phyloP scores from a whole-genome alignment of 2,888 invertebrate species.

The Morpho deidamia region DNA sequence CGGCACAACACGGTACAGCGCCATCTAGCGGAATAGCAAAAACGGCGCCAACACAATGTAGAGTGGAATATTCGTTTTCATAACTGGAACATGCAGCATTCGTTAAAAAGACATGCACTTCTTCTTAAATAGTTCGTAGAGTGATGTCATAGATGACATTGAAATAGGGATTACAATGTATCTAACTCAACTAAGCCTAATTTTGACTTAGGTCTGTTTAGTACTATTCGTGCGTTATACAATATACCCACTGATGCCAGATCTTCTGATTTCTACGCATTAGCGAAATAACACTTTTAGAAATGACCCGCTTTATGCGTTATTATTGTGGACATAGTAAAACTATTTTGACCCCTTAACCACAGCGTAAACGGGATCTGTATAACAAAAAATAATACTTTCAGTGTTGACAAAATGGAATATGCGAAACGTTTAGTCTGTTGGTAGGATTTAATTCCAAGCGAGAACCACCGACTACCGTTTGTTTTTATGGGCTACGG shows the following conservation, averaged over 20 bases:
- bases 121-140: no score
- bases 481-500: slow-evolving; percentile 59
- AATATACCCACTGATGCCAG: slow-evolving; percentile 29
- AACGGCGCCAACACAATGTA: no score
- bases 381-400: neutral
- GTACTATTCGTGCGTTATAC: no score
- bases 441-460: slow-evolving; percentile 39
- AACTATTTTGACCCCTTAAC: slow-evolving; percentile 30
- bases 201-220: no score
- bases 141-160: no score
- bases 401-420: slow-evolving; percentile 11
- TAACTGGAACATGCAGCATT: no score
- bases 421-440: slow-evolving; percentile 19
- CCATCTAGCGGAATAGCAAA: no score
- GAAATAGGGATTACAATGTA: no score
- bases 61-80: no score
- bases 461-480: slow-evolving; percentile 51
- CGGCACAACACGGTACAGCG: no score
- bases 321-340: slow-evolving; percentile 51
- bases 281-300: slow-evolving; percentile 46
- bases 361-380: slow-evolving; percentile 25
- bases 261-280: slow-evolving; percentile 37
- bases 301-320: slow-evolving; percentile 48
- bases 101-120: no score
- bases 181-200: no score